These are phyloP conservation scores for Notamacropus eugenii DNA, from an alignment of 2,797 vertebrate genomes.

Conservation along the genomic window DNA sequence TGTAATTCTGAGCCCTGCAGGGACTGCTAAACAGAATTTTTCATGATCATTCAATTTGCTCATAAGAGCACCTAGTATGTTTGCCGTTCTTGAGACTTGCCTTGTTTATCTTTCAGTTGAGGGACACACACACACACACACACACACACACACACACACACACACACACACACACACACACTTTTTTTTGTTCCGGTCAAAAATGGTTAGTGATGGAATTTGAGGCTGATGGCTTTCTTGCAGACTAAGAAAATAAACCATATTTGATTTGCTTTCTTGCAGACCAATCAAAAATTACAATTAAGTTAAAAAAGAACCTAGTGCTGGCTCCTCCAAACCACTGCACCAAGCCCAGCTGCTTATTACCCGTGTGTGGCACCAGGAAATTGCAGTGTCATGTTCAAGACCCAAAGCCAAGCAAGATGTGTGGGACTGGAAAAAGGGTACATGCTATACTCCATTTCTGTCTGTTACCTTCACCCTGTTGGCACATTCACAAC, in stretches of 20 bases:
- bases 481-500: slow-evolving; percentile 33
- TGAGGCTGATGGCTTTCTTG: slow-evolving; percentile 79
- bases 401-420: slow-evolving; percentile 70
- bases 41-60: neutral
- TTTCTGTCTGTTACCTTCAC: slow-evolving; percentile 61
- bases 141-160: too few species aligned
- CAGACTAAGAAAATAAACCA: slow-evolving; percentile 79
- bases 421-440: slow-evolving; percentile 69
- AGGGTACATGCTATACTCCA: slow-evolving; percentile 44
- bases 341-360: slow-evolving; percentile 79
- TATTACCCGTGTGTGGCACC: slow-evolving; percentile 79
- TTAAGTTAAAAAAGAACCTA: slow-evolving; percentile 80
- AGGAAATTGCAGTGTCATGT: slow-evolving; percentile 80
- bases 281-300: slow-evolving; percentile 80
- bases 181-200: slow-evolving; percentile 74
- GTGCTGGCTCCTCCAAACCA: slow-evolving; percentile 77
- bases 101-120: slow-evolving; percentile 62
- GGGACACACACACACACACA: slow-evolving; percentile 40
- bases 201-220: slow-evolving; percentile 77
- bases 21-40: slow-evolving; percentile 39
- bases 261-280: slow-evolving; percentile 80
- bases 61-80: slow-evolving; percentile 28
- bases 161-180: slow-evolving; percentile 21
- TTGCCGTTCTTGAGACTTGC: slow-evolving; percentile 38
- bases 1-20: slow-evolving; percentile 49